Conservation (phyloP, 2,113 vertebrate species). For the Ailurus styani region DNA sequence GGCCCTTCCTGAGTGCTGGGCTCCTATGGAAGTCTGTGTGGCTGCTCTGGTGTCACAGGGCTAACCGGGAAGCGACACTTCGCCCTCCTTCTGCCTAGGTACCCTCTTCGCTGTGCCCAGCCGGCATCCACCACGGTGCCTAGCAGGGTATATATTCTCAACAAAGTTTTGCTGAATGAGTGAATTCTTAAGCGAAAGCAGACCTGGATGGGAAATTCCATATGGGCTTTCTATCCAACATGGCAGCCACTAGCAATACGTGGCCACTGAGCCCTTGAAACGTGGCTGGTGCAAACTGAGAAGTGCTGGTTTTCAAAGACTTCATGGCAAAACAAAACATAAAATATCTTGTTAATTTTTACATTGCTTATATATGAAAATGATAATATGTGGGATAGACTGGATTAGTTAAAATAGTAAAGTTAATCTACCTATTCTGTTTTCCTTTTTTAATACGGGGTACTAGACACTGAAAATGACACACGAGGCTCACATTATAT, state of each 20-base stretch:
- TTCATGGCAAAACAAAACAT: neutral
- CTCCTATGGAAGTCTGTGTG: accelerated
- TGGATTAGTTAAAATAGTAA: neutral
- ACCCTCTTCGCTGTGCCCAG: neutral
- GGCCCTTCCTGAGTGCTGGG: neutral
- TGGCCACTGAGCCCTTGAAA: neutral
- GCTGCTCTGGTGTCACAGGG: neutral
- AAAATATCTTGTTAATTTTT: neutral
- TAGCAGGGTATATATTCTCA: neutral
- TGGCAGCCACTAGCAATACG: neutral
- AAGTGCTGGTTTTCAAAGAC: neutral
- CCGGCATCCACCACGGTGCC: neutral
- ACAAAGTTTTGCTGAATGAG: neutral
- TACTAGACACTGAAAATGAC: neutral
- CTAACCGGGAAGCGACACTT: neutral
- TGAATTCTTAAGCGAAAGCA: neutral
- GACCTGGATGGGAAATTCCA: neutral
- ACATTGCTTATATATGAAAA: neutral
- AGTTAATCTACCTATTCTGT: neutral
- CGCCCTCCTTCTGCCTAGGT: neutral
- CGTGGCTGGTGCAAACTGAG: neutral
- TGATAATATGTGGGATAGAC: neutral
- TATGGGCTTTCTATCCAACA: neutral
- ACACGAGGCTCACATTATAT: neutral
- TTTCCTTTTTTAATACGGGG: neutral